A percentile compares a stretch with the other conserved stretches of the same genome.
phyloP scores from a whole-genome alignment of 1,140 invertebrate genomes.

The Saccostrea echinata region DNA sequence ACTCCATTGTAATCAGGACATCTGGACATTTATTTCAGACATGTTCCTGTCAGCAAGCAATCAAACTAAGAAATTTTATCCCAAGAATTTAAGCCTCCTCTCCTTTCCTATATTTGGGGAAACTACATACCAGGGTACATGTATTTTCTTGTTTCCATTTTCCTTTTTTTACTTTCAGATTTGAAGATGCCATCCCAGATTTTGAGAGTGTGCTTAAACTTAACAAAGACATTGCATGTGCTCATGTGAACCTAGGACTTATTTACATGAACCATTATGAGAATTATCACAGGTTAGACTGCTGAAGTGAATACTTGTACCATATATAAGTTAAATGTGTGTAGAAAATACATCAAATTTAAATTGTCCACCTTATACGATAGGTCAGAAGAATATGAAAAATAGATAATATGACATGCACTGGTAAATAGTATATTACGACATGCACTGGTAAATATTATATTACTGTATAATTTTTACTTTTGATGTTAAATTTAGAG shows the following conservation, averaged over 20 bases:
- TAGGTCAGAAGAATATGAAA: neutral
- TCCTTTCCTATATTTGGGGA: too few species aligned
- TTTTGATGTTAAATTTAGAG: slow-evolving; percentile 66
- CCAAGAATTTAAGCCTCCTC: too few species aligned
- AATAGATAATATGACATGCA: neutral
- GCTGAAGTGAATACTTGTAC: too few species aligned
- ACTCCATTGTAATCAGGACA: too few species aligned
- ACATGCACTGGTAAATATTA: neutral
- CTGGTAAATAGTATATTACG: neutral
- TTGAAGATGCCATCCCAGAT: slow-evolving; percentile 79
- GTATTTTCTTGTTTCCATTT: too few species aligned
- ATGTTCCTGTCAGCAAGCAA: too few species aligned
- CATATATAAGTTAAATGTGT: too few species aligned
- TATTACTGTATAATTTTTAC: neutral
- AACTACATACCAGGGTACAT: too few species aligned
- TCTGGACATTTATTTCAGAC: too few species aligned
- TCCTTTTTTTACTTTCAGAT: slow-evolving; percentile 56
- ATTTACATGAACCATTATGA: slow-evolving; percentile 77
- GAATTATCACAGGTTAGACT: slow-evolving; percentile 76
- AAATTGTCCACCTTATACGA: neutral
- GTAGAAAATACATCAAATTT: neutral
- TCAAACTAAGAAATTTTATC: too few species aligned
- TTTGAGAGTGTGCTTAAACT: slow-evolving; percentile 79
- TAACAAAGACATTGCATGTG: slow-evolving; percentile 77
- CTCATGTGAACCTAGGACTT: slow-evolving; percentile 78